phyloP scores from a whole-genome alignment of 2,113 vertebrate genomes.

The Cisticola juncidis region DNA sequence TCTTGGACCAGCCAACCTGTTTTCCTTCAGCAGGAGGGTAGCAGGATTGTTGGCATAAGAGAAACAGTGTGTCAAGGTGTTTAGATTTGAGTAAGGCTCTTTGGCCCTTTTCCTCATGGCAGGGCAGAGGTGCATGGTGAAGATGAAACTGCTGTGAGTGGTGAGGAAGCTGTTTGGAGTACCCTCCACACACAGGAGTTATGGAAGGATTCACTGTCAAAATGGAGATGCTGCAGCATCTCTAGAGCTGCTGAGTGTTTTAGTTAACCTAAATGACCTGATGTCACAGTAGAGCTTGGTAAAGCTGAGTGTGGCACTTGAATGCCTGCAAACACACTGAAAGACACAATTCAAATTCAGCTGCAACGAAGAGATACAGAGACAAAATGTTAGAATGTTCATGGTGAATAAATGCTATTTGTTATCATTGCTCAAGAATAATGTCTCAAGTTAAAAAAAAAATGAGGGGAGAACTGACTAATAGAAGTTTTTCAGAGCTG shows the following conservation, averaged over 20 bases:
- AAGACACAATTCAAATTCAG: neutral
- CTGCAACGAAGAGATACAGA: neutral
- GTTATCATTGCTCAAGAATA: neutral
- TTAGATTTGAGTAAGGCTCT: neutral
- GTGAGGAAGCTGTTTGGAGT: neutral
- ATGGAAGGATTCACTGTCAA: neutral
- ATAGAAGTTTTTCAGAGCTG: neutral
- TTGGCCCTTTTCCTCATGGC: neutral
- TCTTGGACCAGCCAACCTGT: neutral
- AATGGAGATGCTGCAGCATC: neutral
- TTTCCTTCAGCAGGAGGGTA: neutral
- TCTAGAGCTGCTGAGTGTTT: neutral
- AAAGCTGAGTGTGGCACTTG: neutral
- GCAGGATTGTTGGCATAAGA: neutral
- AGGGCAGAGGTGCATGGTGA: neutral
- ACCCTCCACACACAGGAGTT: neutral
- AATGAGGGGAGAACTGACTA: neutral
- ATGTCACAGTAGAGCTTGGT: neutral
- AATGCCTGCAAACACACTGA: neutral
- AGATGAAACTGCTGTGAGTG: neutral
- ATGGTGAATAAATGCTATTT: neutral
- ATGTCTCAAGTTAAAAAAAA: neutral
- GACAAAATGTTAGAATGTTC: neutral
- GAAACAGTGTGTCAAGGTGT: rapidly evolving
- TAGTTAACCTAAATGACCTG: neutral